Percentiles rank a stretch among this genome's conserved stretches.
Conservation (phyloP, 2,797 vertebrate species). For the Melopsittacus undulatus region DNA sequence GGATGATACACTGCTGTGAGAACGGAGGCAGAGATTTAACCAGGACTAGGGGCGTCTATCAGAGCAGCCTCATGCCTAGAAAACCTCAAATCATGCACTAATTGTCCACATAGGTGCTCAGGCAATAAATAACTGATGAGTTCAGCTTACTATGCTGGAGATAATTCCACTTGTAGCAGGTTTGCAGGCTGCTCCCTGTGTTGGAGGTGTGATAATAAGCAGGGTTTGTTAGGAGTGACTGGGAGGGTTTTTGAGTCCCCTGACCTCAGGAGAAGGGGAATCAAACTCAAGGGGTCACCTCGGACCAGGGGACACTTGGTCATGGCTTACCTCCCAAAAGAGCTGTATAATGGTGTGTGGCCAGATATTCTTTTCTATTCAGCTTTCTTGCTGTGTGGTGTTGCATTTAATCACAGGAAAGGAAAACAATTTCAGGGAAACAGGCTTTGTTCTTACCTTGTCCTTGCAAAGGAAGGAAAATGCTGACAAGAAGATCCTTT, state of each 20-base stretch:
- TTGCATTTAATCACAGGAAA: neutral
- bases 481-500: neutral
- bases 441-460: neutral
- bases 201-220: neutral
- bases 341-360: neutral
- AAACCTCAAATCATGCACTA: slow-evolving; percentile 43
- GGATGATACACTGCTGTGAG: neutral
- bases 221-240: neutral
- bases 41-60: slow-evolving; percentile 6
- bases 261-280: neutral
- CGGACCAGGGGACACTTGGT: neutral
- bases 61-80: slow-evolving; percentile 32
- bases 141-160: neutral
- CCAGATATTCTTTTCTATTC: neutral
- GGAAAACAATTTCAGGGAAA: neutral
- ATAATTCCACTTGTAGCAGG: neutral
- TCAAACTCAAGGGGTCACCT: neutral
- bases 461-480: neutral
- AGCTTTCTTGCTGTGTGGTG: neutral
- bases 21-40: neutral
- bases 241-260: neutral
- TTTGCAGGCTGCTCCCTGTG: neutral
- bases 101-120: slow-evolving; percentile 38
- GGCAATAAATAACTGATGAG: slow-evolving; percentile 51
- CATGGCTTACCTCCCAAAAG: neutral